Evolutionary conservation across 1,140 invertebrate genomes (phyloP), one percentile per base, ranked within the genome.

Genomic region (Gonatopus flavifemur): DNA sequence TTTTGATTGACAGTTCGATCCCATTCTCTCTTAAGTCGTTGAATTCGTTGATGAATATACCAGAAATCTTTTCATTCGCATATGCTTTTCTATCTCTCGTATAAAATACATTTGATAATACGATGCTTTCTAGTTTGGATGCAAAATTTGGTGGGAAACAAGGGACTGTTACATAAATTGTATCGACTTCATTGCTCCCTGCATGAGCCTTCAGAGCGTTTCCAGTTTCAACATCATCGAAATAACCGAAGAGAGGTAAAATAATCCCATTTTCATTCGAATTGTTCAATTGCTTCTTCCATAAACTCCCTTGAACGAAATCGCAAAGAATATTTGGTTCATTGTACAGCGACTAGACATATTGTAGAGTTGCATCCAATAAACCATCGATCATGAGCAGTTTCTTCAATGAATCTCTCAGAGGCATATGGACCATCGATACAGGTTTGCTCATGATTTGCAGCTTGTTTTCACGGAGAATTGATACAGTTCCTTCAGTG

Each of bases 281-380:
- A 8, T 25, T 42, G 15, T 3, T 6, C 19, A 2, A n/a, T 15
- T 42, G 40, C 4, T 42, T 31, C 31, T 42, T 10, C 40, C 40
- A 42, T 16, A 42, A 28, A 3, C 16, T 5, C 28, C 40, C 16
- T 42, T 42, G 25, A 5, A 42, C 28, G 31, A 42, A 42, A 42
- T 42, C 6, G n/a, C n/a, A n/a, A n/a, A n/a, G n/a, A n/a, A n/a
- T n/a, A n/a, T n/a, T n/a, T n/a, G n/a, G n/a, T n/a, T 42, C 40
- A 18, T 42, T 42, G 10, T 28, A 16, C 6, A 42, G 16, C 15
- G n/a, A 31, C 7, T 31, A n/a, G 5, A 30, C 31, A 42, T 42
- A 42, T 7, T 9, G 5, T 24, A 31, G 5, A 15, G 31, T 12
- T 25, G 24, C 24, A 42, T 42, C 9, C 9, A 15, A 42, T 9